phyloP scores from a whole-genome alignment of 2,113 vertebrate genomes.

The Hyaena hyaena region DNA sequence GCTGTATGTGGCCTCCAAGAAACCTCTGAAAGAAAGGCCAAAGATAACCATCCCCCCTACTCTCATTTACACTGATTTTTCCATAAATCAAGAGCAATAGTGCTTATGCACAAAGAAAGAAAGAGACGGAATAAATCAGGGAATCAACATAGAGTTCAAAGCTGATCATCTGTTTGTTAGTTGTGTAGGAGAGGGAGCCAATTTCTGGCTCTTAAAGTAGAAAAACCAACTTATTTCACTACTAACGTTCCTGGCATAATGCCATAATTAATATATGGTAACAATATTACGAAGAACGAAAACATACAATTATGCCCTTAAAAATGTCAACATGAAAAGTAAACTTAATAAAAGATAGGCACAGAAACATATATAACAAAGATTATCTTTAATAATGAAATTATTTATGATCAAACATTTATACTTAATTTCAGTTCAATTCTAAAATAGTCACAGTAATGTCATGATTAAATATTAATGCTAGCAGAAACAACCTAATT shows the following conservation, averaged over 20 bases:
- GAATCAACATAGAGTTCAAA: slow-evolving; percentile 32
- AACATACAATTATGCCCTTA: slow-evolving; percentile 75
- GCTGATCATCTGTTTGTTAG: slow-evolving; percentile 32
- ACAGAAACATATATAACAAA: slow-evolving; percentile 71
- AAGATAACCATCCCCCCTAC: background rate
- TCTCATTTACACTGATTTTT: background rate
- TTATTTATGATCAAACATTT: slow-evolving; percentile 81
- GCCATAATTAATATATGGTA: slow-evolving; percentile 80
- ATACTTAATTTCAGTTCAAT: slow-evolving; percentile 78
- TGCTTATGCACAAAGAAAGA: background rate
- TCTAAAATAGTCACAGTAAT: slow-evolving; percentile 77
- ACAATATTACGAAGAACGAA: slow-evolving; percentile 73
- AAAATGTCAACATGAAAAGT: slow-evolving; percentile 83
- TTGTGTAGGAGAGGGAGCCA: background rate
- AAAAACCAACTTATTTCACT: slow-evolving; percentile 60
- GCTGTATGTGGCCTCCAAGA: background rate
- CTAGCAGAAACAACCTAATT: slow-evolving; percentile 79
- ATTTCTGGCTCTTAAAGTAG: slow-evolving; percentile 1
- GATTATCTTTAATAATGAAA: slow-evolving; percentile 81
- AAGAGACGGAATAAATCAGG: slow-evolving; percentile 25
- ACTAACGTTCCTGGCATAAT: slow-evolving; percentile 50
- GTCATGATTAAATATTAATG: slow-evolving; percentile 82
- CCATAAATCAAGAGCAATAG: background rate
- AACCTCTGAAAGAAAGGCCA: background rate
- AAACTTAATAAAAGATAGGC: slow-evolving; percentile 82